phyloP scores from a whole-genome alignment of 2,113 vertebrate species.

The Mobula birostris region DNA sequence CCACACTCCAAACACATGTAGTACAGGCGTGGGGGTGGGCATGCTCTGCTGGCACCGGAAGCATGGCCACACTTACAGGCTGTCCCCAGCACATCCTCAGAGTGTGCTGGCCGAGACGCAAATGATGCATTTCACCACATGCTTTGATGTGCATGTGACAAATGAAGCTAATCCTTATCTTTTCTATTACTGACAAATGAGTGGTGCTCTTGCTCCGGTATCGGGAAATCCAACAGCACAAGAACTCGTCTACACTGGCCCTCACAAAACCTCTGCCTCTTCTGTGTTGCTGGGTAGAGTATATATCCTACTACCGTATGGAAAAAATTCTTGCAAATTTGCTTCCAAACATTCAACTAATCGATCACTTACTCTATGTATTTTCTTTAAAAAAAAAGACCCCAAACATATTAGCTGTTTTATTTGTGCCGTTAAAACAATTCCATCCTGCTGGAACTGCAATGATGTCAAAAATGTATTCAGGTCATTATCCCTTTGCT shows the following conservation, averaged over 20 bases:
- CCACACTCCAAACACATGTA: too few species aligned
- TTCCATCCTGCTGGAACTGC: background rate
- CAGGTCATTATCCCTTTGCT: too few species aligned
- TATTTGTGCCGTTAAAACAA: background rate
- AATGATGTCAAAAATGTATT: too few species aligned
- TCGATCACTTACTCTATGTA: background rate
- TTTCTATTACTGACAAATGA: background rate
- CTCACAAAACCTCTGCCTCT: background rate
- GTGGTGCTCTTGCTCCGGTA: background rate
- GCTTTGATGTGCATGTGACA: too few species aligned
- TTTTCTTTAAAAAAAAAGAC: background rate
- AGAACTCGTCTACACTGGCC: too few species aligned
- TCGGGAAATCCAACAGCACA: background rate
- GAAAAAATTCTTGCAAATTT: background rate
- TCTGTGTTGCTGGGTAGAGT: background rate
- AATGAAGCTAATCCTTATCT: too few species aligned
- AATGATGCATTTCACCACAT: too few species aligned
- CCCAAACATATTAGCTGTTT: background rate
- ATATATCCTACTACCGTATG: background rate
- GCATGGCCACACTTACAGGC: too few species aligned
- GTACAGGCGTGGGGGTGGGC: too few species aligned
- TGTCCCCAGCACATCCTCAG: too few species aligned
- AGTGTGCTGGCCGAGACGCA: too few species aligned
- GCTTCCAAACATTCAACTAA: background rate
- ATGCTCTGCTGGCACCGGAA: too few species aligned